phyloP scores from a whole-genome alignment of 2,113 vertebrate species.

The Melanerpes formicivorus region DNA sequence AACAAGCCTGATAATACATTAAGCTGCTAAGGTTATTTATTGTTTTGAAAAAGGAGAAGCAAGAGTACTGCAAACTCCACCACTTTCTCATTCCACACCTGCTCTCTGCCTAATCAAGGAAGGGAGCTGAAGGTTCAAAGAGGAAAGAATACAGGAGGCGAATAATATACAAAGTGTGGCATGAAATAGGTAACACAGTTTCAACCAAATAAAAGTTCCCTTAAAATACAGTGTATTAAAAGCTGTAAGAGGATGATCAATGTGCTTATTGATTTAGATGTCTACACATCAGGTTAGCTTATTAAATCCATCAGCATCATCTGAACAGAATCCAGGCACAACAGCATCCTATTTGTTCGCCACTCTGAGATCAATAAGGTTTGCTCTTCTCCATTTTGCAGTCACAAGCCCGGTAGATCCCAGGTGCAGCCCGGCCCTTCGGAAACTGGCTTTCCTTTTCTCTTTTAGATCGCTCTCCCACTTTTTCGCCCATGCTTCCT shows the following conservation, averaged over 20 bases:
- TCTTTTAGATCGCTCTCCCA: background rate
- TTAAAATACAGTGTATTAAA: background rate
- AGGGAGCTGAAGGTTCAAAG: background rate
- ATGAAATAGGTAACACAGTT: background rate
- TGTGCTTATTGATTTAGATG: background rate
- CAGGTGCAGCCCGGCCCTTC: background rate
- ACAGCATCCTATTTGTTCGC: background rate
- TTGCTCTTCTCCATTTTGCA: slow-evolving; percentile 53
- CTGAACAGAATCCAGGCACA: background rate
- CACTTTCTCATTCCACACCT: background rate
- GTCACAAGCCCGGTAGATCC: background rate
- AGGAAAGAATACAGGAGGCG: background rate
- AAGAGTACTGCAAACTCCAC: background rate
- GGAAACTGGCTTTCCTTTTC: background rate
- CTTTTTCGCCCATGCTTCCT: background rate
- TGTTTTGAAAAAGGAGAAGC: background rate
- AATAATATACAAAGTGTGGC: background rate
- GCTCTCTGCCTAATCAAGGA: background rate
- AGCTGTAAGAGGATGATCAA: background rate
- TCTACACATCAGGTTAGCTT: background rate
- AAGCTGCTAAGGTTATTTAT: background rate
- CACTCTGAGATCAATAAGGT: background rate
- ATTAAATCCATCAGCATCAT: background rate
- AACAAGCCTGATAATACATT: background rate
- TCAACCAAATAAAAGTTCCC: background rate